Evolutionary conservation across 2,113 vertebrate species (phyloP).

Genomic region (Heterotilapia buettikoferi): DNA sequence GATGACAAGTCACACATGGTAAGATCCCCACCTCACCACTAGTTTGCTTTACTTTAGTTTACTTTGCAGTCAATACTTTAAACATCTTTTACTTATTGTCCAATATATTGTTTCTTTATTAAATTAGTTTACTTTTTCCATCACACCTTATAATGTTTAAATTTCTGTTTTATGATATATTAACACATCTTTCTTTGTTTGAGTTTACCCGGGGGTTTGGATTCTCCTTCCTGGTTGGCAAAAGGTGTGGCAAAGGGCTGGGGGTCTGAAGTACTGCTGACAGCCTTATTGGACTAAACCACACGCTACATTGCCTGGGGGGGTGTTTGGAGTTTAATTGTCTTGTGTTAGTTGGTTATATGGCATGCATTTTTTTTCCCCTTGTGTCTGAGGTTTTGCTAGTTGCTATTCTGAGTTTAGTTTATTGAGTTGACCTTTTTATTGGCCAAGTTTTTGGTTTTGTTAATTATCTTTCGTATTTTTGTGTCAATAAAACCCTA

Average conservation of each 20-base stretch:
- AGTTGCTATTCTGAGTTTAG: neutral
- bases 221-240: neutral
- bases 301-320: neutral
- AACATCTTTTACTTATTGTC: too few relatives aligned
- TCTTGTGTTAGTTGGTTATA: neutral
- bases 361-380: neutral
- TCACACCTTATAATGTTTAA: neutral
- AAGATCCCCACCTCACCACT: too few relatives aligned
- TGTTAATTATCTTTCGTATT: neutral
- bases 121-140: too few relatives aligned
- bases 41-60: too few relatives aligned
- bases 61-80: too few relatives aligned
- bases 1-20: neutral
- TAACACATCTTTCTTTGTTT: neutral
- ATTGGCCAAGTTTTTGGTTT: neutral
- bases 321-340: neutral
- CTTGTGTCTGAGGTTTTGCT: neutral
- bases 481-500: neutral
- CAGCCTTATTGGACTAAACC: neutral
- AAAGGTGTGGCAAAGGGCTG: neutral
- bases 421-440: neutral
- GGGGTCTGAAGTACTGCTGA: neutral
- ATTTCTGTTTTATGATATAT: neutral
- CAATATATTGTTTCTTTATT: too few relatives aligned
- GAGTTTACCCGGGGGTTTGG: neutral